phyloP scores from a whole-genome alignment of 2,888 invertebrate species.

The Dasysyrphus albostriatus region DNA sequence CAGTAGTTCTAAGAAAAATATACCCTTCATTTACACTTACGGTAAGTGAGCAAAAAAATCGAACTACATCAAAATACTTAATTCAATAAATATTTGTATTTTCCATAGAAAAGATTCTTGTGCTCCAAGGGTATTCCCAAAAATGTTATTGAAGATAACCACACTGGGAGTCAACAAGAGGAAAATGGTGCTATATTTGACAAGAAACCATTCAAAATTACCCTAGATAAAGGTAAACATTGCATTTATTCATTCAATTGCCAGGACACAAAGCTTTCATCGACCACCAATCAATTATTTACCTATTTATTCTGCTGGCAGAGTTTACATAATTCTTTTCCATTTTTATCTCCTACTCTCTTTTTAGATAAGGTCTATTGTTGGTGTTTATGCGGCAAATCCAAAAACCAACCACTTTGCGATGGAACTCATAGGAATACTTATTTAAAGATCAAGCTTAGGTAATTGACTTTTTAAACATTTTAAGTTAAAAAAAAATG shows the following conservation, averaged over 20 bases:
- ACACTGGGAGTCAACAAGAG: constrained; percentile 87
- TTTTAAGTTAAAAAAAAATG: background rate
- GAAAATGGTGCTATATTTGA: constrained; percentile 93
- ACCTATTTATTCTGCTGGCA: background rate
- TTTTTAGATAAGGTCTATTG: constrained; percentile 88
- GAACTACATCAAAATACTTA: background rate
- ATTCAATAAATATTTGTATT: background rate
- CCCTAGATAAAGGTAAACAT: constrained; percentile 87
- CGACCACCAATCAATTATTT: constrained; percentile 59
- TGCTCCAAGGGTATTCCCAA: constrained; percentile 86
- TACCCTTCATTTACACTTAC: constrained; percentile 15
- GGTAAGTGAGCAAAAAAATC: constrained; percentile 7
- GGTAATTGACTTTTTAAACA: constrained; percentile 82
- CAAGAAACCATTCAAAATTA: constrained; percentile 93
- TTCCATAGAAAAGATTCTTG: constrained; percentile 55
- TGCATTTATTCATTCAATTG: background rate
- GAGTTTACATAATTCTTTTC: constrained; percentile 74
- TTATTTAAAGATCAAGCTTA: constrained; percentile 89
- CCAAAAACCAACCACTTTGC: constrained; percentile 96
- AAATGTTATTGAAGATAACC: constrained; percentile 87
- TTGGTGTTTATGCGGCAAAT: constrained; percentile 98
- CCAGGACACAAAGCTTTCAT: background rate
- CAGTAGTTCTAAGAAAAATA: constrained; percentile 42
- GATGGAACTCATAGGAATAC: constrained; percentile 95
- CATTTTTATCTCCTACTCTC: constrained; percentile 76